Percentiles rank a stretch among this genome's conserved stretches.
phyloP scores from a whole-genome alignment of 2,113 vertebrate species.

The Cyprinodon variegatus region DNA sequence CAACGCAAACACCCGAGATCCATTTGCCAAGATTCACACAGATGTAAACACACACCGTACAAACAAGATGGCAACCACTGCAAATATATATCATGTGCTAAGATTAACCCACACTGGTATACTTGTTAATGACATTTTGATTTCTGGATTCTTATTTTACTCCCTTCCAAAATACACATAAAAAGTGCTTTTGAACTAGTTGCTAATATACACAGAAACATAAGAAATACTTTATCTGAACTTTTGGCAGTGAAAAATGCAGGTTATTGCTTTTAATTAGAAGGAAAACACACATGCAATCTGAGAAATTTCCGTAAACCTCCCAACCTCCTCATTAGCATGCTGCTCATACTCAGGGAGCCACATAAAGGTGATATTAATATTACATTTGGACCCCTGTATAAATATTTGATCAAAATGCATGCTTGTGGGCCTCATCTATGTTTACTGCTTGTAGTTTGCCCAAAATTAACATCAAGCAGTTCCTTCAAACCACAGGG shows the following conservation, averaged over 20 bases:
- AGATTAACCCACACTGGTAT: slow-evolving; percentile 29
- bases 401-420: slow-evolving; percentile 77
- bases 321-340: slow-evolving; percentile 62
- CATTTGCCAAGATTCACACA: slow-evolving; percentile 21
- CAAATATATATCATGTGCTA: slow-evolving; percentile 27
- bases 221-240: neutral
- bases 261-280: slow-evolving; percentile 7
- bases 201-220: neutral
- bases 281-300: slow-evolving; percentile 24
- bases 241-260: neutral
- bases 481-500: slow-evolving; percentile 63
- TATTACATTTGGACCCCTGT: slow-evolving; percentile 73
- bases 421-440: slow-evolving; percentile 64
- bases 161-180: neutral
- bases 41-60: slow-evolving; percentile 25
- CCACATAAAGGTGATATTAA: slow-evolving; percentile 77
- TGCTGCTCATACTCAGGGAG: slow-evolving; percentile 64
- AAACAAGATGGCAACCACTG: slow-evolving; percentile 20
- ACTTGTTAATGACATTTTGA: slow-evolving; percentile 36
- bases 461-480: slow-evolving; percentile 73
- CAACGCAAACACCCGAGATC: slow-evolving; percentile 13
- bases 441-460: slow-evolving; percentile 73
- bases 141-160: neutral
- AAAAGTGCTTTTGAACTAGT: neutral
- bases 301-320: slow-evolving; percentile 39